phyloP scores from a whole-genome alignment of 2,113 vertebrate genomes.

The Steatornis caripensis region DNA sequence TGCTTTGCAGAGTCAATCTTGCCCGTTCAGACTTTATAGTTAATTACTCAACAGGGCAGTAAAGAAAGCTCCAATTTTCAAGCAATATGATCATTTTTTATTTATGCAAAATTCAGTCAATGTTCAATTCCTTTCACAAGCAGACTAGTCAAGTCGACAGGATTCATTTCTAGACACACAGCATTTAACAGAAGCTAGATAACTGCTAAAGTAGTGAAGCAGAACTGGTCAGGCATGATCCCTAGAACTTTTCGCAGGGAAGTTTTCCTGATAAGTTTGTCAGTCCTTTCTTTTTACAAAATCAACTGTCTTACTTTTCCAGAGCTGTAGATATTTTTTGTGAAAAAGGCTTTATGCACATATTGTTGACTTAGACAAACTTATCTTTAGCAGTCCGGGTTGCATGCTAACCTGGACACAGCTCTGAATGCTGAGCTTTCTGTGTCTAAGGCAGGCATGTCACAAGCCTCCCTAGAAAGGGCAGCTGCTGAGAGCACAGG shows the following conservation, averaged over 20 bases:
- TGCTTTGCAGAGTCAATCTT: not conserved
- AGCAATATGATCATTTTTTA: not conserved
- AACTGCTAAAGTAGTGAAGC: not conserved
- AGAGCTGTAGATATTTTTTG: not conserved
- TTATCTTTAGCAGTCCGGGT: not conserved
- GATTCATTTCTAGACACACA: not conserved
- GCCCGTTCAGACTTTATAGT: not conserved
- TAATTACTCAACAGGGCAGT: not conserved
- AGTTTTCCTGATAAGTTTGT: not conserved
- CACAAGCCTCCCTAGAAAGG: not conserved
- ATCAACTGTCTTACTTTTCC: not conserved
- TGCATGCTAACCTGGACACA: not conserved
- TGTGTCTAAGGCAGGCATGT: not conserved
- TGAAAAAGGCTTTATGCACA: not conserved
- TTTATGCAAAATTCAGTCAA: not conserved
- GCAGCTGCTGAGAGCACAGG: not conserved
- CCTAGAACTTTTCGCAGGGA: not conserved
- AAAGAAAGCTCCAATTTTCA: not conserved
- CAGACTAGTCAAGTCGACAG: not conserved
- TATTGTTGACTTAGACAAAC: not conserved
- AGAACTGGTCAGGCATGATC: not conserved
- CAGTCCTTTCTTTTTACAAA: not conserved
- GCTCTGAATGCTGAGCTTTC: not conserved
- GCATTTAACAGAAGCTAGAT: not conserved
- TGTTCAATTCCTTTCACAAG: not conserved